Evolutionary conservation across 2,888 invertebrate species (phyloP).

Genomic region (Chironomus riparius): DNA sequence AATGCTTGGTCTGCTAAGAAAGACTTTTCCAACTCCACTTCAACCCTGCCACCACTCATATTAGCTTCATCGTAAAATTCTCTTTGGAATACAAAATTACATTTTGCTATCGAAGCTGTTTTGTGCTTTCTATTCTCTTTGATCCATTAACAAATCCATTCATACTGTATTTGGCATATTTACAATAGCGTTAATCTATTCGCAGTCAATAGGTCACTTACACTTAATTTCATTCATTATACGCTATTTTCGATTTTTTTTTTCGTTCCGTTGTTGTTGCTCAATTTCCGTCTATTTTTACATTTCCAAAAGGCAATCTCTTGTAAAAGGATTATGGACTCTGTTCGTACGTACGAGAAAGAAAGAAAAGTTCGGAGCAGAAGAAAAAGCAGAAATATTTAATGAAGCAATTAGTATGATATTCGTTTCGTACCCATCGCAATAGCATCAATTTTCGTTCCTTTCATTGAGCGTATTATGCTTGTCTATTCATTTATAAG

Average conservation of each 20-base stretch:
- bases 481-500: too few species aligned
- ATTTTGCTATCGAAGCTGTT: too few species aligned
- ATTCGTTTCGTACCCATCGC: too few species aligned
- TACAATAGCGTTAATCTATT: not conserved
- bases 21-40: too few species aligned
- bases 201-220: constrained; percentile 12
- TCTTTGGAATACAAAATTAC: too few species aligned
- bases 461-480: too few species aligned
- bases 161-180: not conserved
- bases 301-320: not conserved
- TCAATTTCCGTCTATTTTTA: not conserved
- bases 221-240: constrained; percentile 10
- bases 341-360: not conserved
- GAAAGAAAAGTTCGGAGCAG: not conserved
- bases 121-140: too few species aligned
- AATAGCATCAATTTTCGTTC: too few species aligned
- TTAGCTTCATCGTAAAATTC: too few species aligned
- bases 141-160: not conserved
- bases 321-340: not conserved
- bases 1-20: too few species aligned
- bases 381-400: not conserved
- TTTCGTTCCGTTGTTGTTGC: not conserved
- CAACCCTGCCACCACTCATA: too few species aligned
- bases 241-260: not conserved
- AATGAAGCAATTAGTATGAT: constrained; percentile 18